Evolutionary conservation across 2,888 invertebrate genomes (phyloP).

Genomic region (Clepsis dumicolana): DNA sequence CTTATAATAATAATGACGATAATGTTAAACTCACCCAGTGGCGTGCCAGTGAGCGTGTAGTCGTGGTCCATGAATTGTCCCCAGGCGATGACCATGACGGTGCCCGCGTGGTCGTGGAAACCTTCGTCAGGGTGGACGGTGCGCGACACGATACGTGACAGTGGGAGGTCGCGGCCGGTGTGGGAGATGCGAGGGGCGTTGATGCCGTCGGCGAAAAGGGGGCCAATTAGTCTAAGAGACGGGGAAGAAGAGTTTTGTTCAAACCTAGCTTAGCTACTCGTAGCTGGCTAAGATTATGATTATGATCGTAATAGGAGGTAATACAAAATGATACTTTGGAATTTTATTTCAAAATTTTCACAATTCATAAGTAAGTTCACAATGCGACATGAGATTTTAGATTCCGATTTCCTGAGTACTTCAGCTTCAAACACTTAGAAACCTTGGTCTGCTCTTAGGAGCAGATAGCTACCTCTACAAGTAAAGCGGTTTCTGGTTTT

Average conservation of each 20-base stretch:
- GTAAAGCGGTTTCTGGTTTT: too few relatives aligned
- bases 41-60: conserved; percentile 95
- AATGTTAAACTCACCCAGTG: conserved; percentile 88
- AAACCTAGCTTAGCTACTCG: background rate
- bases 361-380: too few relatives aligned
- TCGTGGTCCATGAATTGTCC: conserved; percentile 98
- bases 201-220: conserved; percentile 94
- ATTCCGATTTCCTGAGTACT: too few relatives aligned
- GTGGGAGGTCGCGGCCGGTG: conserved; percentile 91
- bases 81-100: conserved; percentile 97
- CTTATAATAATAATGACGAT: background rate
- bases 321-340: too few relatives aligned
- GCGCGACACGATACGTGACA: conserved; percentile 94
- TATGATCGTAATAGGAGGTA: too few relatives aligned
- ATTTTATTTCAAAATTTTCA: too few relatives aligned
- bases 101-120: conserved; percentile 97
- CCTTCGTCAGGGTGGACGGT: conserved; percentile 97
- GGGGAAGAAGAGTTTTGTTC: background rate
- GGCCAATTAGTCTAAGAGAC: conserved; percentile 89
- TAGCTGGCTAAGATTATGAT: too few relatives aligned
- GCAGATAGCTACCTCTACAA: too few relatives aligned
- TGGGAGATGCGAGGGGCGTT: conserved; percentile 93
- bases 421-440: too few relatives aligned
- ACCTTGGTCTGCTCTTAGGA: too few relatives aligned
- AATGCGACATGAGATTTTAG: too few relatives aligned